Conservation (phyloP, 1,140 invertebrate species). For the Ganaspis sp. region DNA sequence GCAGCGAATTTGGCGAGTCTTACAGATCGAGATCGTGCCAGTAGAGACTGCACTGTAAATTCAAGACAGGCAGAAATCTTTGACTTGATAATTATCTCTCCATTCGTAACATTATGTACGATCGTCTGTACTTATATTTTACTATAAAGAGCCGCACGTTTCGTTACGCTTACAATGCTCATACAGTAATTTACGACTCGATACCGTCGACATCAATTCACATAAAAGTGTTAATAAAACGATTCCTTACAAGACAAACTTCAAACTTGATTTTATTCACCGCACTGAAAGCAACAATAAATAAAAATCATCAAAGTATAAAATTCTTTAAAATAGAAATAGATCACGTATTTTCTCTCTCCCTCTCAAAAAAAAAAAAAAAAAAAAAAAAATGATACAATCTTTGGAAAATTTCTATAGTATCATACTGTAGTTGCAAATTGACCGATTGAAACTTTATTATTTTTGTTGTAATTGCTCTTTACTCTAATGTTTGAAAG, state of each 20-base stretch:
- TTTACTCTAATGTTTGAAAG: no score
- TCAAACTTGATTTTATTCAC: not conserved
- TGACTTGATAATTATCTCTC: slow-evolving; percentile 23
- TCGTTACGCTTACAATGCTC: slow-evolving; percentile 3
- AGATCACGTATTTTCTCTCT: no score
- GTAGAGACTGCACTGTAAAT: not conserved
- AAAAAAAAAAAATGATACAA: no score
- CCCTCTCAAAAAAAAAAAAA: no score
- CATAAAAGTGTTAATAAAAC: not conserved
- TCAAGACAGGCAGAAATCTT: slow-evolving; percentile 3
- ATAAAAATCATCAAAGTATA: no score
- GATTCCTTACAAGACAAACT: not conserved
- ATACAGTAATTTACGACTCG: not conserved
- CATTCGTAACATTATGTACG: slow-evolving; percentile 11
- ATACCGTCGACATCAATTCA: not conserved
- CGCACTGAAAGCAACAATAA: no score
- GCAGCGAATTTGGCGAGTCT: slow-evolving; percentile 7
- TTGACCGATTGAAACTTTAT: no score
- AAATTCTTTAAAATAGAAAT: no score
- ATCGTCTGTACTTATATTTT: slow-evolving; percentile 10
- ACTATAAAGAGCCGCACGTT: slow-evolving; percentile 11
- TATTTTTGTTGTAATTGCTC: no score
- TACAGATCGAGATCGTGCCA: slow-evolving; percentile 1
- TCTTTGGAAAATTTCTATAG: no score
- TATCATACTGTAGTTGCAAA: no score